phyloP scores from a whole-genome alignment of 2,797 vertebrate species.

The Geotrypetes seraphini region DNA sequence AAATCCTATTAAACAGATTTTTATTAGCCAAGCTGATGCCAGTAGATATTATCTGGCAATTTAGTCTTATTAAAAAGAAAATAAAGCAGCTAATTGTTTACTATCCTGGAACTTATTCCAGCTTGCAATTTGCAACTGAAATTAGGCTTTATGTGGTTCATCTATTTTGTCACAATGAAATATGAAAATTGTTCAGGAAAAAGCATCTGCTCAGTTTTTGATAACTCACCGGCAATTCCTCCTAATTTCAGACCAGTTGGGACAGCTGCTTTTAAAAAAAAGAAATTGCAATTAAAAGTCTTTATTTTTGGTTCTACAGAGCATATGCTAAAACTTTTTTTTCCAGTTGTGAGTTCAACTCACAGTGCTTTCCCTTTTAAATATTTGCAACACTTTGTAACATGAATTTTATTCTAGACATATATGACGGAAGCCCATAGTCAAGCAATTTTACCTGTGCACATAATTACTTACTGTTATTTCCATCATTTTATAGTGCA shows the following conservation, averaged over 20 bases:
- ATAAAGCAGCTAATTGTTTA: conserved; percentile 74
- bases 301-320: too few species aligned
- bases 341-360: too few species aligned
- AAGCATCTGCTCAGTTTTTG: conserved; percentile 49
- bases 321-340: too few species aligned
- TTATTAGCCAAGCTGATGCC: conserved; percentile 72
- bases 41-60: conserved; percentile 70
- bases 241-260: conserved; percentile 37
- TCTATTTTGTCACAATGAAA: conserved; percentile 71
- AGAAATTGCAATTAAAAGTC: too few species aligned
- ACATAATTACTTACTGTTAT: conserved; percentile 30
- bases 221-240: conserved; percentile 25
- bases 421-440: too few species aligned
- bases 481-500: conserved; percentile 15
- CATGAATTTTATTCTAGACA: too few species aligned
- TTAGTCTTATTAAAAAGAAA: conserved; percentile 73
- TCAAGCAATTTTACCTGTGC: conserved; percentile 25
- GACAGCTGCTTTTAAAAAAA: conserved; percentile 12
- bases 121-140: conserved; percentile 60
- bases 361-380: background rate
- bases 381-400: background rate
- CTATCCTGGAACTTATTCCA: conserved; percentile 62
- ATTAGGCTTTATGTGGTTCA: conserved; percentile 64
- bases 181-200: conserved; percentile 58
- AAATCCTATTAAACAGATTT: conserved; percentile 71